phyloP scores from a whole-genome alignment of 1,140 invertebrate genomes.

The Rhagoletis pomonella region DNA sequence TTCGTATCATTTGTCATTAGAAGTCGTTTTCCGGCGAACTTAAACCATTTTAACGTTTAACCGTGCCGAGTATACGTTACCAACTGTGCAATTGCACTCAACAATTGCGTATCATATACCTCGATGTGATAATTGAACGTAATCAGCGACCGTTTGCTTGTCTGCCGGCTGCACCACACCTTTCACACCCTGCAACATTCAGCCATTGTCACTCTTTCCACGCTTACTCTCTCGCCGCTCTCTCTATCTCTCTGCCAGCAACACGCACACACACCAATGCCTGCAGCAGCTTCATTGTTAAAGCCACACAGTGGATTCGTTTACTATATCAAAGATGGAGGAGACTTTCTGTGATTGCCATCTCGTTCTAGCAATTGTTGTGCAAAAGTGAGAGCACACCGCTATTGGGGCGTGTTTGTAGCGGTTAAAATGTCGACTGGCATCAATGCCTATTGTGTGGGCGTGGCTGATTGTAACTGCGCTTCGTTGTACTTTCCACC shows the following conservation, averaged over 20 bases:
- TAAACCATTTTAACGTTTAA: slow-evolving; percentile 7
- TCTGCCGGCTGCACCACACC: background rate
- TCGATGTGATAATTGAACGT: slow-evolving; percentile 34
- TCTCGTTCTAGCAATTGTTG: background rate
- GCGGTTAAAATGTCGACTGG: slow-evolving; percentile 42
- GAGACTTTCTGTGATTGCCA: background rate
- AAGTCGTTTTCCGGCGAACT: background rate
- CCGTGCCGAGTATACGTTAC: slow-evolving; percentile 25
- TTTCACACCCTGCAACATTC: background rate
- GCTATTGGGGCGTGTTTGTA: slow-evolving; percentile 12
- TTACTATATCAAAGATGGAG: slow-evolving; percentile 36
- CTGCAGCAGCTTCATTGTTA: background rate
- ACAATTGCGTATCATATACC: slow-evolving; percentile 12
- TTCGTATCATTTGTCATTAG: background rate
- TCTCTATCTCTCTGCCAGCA: too few species aligned
- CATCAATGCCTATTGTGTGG: background rate
- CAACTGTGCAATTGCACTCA: slow-evolving; percentile 15
- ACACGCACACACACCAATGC: background rate
- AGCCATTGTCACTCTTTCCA: background rate
- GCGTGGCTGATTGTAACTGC: slow-evolving; percentile 7
- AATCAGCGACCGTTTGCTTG: background rate
- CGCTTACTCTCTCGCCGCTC: background rate
- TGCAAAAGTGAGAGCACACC: background rate
- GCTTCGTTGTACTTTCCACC: background rate
- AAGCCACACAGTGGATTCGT: background rate